Base-by-base conservation (phyloP, 2,888 invertebrate genomes). In the Hartigia nigra region DNA sequence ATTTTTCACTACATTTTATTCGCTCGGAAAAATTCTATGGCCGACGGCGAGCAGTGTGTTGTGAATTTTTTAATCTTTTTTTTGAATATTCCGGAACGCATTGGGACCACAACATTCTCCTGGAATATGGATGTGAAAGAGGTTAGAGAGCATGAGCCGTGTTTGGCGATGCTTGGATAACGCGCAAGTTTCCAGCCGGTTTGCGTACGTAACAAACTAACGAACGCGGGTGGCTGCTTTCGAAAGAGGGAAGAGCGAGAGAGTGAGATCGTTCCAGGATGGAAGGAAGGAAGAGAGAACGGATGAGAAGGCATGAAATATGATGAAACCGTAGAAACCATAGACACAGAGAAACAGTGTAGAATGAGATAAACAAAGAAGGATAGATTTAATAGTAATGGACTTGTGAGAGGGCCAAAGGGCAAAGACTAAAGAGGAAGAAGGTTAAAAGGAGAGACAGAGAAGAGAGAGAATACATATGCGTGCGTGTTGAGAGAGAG, bases 171-270 rank as follows among this genome's bases (percentile, higher is more conserved):
- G 78, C 78, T 78, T 82, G 83, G 84, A 83, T 84, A 83, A 84
- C 80, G 75, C 80, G 76, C 76, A 76, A 79, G 78, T 84, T 83
- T 84, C 84, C 83, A 79, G 82, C 78, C 80, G 78, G 82, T 83
- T 84, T 83, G 80, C 82, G 79, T 82, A 78, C 77, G 75, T 81
- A 81, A 81, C 78, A 85, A 86, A 85, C 23, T 75, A 5, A 37
- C 34, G 37, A 75, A 77, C 39, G 75, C 36, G 76, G 75, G 37
- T 77, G 55, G 69, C 23, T 55, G 55, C 23, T 55, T 23, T 55
- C 23, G 75, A 31, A 77, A 55, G 32, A 12, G 34, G 70, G 74
- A 4, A 70, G 74, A 70, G 34, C 37, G 78, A 69, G 69, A 12
- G 39, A 76, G 76, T 37, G 75, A 72, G 12, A 74, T 74, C 31